Conservation (phyloP, 2,797 vertebrate genomes). For the Cirrhinus mrigala region DNA sequence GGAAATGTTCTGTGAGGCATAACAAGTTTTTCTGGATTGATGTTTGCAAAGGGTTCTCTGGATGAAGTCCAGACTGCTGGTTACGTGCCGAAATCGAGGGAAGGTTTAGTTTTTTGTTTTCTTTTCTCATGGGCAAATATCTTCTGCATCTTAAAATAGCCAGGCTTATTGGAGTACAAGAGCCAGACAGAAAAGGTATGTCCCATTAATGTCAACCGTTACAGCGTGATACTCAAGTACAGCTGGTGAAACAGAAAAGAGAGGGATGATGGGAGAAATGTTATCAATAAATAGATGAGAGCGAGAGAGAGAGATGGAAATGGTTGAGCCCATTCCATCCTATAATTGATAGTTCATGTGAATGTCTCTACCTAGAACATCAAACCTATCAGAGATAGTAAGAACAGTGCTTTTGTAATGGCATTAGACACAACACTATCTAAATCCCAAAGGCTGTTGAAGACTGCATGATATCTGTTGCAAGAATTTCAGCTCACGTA, state of each 20-base stretch:
- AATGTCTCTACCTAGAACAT: constrained; percentile 2
- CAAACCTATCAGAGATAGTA: neutral
- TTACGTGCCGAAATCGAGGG: constrained; percentile 11
- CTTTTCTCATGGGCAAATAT: constrained; percentile 45
- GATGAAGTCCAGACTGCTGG: neutral
- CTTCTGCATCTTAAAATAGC: constrained; percentile 52
- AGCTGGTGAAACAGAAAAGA: constrained; percentile 40
- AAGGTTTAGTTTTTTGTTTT: constrained; percentile 24
- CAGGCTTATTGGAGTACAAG: constrained; percentile 8
- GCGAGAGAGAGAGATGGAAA: neutral
- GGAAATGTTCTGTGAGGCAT: neutral
- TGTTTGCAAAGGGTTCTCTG: neutral
- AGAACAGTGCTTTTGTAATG: neutral
- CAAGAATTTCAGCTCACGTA: neutral
- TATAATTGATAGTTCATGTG: constrained; percentile 2
- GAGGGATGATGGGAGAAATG: constrained; percentile 14
- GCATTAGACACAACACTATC: neutral
- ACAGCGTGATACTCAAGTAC: constrained; percentile 13
- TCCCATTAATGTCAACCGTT: constrained; percentile 38
- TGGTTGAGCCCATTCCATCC: neutral
- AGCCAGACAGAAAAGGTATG: constrained; percentile 13
- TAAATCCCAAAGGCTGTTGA: neutral
- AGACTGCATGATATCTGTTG: neutral
- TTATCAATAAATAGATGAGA: constrained; percentile 15
- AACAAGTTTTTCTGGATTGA: constrained; percentile 8